A percentile compares a stretch with the other conserved stretches of the same genome.
phyloP scores from a whole-genome alignment of 2,797 vertebrate genomes.

The Scyliorhinus canicula region DNA sequence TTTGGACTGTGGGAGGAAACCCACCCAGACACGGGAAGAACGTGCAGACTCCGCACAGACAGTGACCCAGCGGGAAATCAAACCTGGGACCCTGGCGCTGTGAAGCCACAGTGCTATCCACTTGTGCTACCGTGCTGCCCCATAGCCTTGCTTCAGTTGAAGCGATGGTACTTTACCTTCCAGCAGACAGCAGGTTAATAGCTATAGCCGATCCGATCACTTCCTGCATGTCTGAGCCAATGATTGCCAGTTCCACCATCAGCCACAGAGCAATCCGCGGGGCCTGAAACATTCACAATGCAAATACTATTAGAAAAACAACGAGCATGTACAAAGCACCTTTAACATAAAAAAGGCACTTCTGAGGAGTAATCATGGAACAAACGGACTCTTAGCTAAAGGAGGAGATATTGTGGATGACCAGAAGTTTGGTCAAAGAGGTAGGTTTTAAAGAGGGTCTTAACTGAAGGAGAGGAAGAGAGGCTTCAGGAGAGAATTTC shows the following conservation, averaged over 20 bases:
- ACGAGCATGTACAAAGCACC: neutral
- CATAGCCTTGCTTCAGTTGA: neutral
- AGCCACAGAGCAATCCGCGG: conserved; percentile 86
- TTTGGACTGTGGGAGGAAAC: too few relatives aligned
- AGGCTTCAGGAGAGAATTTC: neutral
- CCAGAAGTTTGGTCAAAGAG: neutral
- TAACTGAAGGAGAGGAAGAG: neutral
- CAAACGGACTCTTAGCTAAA: neutral
- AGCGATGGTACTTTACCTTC: conserved; percentile 59
- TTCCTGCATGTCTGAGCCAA: conserved; percentile 96
- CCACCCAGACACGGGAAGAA: too few relatives aligned
- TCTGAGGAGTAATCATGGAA: neutral
- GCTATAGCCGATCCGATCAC: conserved; percentile 96
- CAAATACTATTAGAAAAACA: neutral
- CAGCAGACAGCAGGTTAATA: conserved; percentile 80
- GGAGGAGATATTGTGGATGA: neutral
- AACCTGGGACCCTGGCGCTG: too few relatives aligned
- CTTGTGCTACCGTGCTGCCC: too few relatives aligned
- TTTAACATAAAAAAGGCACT: neutral
- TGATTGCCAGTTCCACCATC: conserved; percentile 91
- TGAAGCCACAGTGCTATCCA: too few relatives aligned
- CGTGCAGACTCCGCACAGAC: too few relatives aligned
- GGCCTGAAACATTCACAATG: conserved; percentile 54
- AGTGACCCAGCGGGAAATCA: too few relatives aligned
- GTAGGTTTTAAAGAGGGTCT: neutral